Evolutionary conservation across 1,140 invertebrate genomes (phyloP).

Genomic region (Polypedilum pembai): DNA sequence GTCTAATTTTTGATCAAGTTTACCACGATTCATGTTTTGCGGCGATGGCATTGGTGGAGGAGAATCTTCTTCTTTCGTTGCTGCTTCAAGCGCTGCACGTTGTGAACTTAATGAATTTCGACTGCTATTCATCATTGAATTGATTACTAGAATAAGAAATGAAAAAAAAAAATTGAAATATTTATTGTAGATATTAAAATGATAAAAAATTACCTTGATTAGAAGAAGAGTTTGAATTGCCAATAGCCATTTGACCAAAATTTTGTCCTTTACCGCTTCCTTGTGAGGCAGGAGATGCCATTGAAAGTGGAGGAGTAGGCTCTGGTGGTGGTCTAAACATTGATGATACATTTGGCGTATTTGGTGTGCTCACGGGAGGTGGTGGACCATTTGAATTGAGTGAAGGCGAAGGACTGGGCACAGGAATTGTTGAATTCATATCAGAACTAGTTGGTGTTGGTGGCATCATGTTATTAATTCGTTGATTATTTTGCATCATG

Average conservation of each 20-base stretch:
- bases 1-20: constrained; percentile 61
- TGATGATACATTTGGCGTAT: constrained; percentile 47
- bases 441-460: constrained; percentile 42
- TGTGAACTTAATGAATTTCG: constrained; percentile 54
- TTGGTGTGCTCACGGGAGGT: constrained; percentile 44
- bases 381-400: constrained; percentile 43
- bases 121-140: constrained; percentile 26
- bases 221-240: neutral
- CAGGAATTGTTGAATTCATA: constrained; percentile 43
- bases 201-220: neutral
- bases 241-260: neutral
- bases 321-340: constrained; percentile 41
- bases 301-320: constrained; percentile 38
- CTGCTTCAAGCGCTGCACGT: constrained; percentile 61
- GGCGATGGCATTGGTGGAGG: constrained; percentile 47
- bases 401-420: constrained; percentile 47
- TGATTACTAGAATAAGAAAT: neutral
- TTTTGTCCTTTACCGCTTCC: constrained; percentile 1
- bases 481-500: constrained; percentile 33
- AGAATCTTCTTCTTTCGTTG: constrained; percentile 57
- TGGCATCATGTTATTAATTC: constrained; percentile 40
- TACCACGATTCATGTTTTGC: constrained; percentile 45
- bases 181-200: neutral
- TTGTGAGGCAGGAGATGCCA: constrained; percentile 35
- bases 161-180: neutral